Conservation (phyloP, 2,797 vertebrate species). For the Echiichthys vipera region DNA sequence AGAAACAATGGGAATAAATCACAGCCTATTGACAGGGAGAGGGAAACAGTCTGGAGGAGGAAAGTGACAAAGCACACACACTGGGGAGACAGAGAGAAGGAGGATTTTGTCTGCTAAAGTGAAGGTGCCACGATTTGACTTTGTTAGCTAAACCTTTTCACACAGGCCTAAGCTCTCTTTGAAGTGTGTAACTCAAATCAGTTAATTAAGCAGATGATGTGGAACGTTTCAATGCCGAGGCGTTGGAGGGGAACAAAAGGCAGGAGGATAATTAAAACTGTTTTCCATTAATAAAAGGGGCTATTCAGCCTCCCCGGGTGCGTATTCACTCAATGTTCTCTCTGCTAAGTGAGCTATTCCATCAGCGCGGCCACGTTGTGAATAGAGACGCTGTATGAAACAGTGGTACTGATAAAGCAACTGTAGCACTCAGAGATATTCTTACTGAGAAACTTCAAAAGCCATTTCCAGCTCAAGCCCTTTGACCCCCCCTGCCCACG, state of each 20-base stretch:
- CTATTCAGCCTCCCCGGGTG: slow-evolving; percentile 46
- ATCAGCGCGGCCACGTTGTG: slow-evolving; percentile 40
- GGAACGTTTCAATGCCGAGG: slow-evolving; percentile 59
- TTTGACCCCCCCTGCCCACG: slow-evolving; percentile 73
- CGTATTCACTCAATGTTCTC: slow-evolving; percentile 52
- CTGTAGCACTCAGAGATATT: slow-evolving; percentile 71
- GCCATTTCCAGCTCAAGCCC: slow-evolving; percentile 66
- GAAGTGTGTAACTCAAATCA: slow-evolving; percentile 55
- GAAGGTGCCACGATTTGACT: slow-evolving; percentile 65
- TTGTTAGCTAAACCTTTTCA: slow-evolving; percentile 70
- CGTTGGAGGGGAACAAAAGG: slow-evolving; percentile 71
- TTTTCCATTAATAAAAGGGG: slow-evolving; percentile 69
- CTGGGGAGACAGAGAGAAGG: slow-evolving; percentile 15
- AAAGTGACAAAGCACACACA: slow-evolving; percentile 47
- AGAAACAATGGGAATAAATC: slow-evolving; percentile 56
- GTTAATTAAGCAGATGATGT: slow-evolving; percentile 76
- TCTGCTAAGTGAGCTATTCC: slow-evolving; percentile 61
- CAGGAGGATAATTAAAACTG: slow-evolving; percentile 73
- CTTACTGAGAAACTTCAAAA: slow-evolving; percentile 76
- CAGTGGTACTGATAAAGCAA: slow-evolving; percentile 74
- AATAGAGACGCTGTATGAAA: slow-evolving; percentile 75
- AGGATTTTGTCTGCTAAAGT: slow-evolving; percentile 43
- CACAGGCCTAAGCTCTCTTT: slow-evolving; percentile 54
- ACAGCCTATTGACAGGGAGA: slow-evolving; percentile 39
- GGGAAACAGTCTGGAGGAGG: slow-evolving; percentile 44